Base-by-base conservation (phyloP, 2,888 invertebrate species). In the Anthoptus insignis region DNA sequence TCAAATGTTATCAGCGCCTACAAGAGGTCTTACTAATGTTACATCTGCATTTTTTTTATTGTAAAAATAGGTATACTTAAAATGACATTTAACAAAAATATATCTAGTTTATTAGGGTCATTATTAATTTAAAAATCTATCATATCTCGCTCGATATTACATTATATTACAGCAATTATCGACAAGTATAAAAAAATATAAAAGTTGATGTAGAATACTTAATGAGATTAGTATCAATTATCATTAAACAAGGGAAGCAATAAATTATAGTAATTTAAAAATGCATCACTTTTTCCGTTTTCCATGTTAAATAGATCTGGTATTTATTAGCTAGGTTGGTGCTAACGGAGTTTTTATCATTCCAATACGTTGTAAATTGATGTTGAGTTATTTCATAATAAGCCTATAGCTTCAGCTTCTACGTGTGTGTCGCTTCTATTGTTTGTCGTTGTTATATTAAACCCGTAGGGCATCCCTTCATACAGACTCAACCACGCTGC, bases 381-480 rank as follows among this genome's bases (percentile, higher is more conserved):
- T 6, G 29, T 1, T 53, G 42, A 39, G 29, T 29, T 53, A 57
- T 57, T 57, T 42, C 19, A 29, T 52, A 49, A 37, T 39, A 52
- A 42, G 32, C 32, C 24, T 60, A 45, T 39, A 52, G 14, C 42
- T 59, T 50, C 34, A 42, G 39, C 42, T 9, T 21, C 77, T 74
- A 72, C 76, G 75, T 79, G 76, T 73, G 79, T 77, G 77, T 69
- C 75, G 72, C 65, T 73, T 71, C 73, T 71, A 80, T 81, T 81
- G 81, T 81, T 72, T 71, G 57, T 49, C 74, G 74, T 77, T 75
- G n/a, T n/a, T n/a, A n/a, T n/a, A n/a, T n/a, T n/a, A n/a, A n/a
- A n/a, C n/a, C n/a, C n/a, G n/a, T 71, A 69, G 68, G 66, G 65
- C 69, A 68, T 66, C 68, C 72, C 73, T 69, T 73, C n/a, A n/a